A percentile compares a stretch with the other conserved stretches of the same genome.
These are phyloP conservation scores for Luehdorfia chinensis DNA, from an alignment of 1,140 invertebrate species.

Conservation along the genomic window DNA sequence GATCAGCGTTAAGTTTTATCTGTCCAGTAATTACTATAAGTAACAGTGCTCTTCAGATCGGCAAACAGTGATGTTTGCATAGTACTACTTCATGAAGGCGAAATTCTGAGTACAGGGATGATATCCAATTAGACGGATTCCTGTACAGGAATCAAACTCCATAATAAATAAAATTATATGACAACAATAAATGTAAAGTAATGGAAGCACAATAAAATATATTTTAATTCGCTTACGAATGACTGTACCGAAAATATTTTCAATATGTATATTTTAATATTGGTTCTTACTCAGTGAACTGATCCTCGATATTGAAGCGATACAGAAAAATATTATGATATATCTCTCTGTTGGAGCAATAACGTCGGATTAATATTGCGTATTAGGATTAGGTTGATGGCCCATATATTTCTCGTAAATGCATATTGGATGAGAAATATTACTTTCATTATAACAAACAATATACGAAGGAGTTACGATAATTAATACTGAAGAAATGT, in stretches of 20 bases:
- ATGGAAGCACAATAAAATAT: no score
- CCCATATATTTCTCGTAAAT: neutral
- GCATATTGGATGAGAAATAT: neutral
- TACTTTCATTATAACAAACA: neutral
- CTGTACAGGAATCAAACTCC: no score
- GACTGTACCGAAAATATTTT: slow-evolving; percentile 4
- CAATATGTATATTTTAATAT: slow-evolving; percentile 25
- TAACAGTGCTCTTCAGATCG: no score
- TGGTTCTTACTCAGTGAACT: slow-evolving; percentile 23
- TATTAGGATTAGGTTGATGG: slow-evolving; percentile 11
- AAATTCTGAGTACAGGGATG: no score
- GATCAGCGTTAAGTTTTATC: no score
- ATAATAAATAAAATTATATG: no score
- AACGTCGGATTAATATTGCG: slow-evolving; percentile 19
- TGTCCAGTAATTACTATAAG: no score
- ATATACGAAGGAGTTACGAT: neutral
- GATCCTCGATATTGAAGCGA: slow-evolving; percentile 15
- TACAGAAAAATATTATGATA: slow-evolving; percentile 3
- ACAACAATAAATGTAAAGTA: no score
- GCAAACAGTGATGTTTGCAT: no score
- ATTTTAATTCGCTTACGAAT: slow-evolving; percentile 1
- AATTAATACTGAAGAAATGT: no score
- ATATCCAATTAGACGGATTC: no score
- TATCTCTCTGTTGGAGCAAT: slow-evolving; percentile 6
- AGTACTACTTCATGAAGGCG: no score